Conservation (phyloP, 1,140 invertebrate genomes). For the Trichomalopsis sarcophagae region DNA sequence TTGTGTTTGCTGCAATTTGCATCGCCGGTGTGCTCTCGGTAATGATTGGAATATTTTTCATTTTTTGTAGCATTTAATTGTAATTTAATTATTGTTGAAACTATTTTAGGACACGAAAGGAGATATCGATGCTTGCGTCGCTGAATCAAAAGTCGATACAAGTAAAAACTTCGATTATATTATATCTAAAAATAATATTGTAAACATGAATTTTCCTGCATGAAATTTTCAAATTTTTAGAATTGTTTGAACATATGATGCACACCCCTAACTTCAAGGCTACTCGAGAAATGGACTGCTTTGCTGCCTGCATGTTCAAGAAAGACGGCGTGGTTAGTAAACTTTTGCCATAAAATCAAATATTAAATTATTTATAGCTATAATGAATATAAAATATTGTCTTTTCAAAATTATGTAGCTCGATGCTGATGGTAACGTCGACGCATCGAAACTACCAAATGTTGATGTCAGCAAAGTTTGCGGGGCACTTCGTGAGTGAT, state of each 20-base stretch:
- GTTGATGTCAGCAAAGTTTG: conserved; percentile 8
- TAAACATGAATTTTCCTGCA: neutral
- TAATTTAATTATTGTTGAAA: too few relatives aligned
- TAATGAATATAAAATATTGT: neutral
- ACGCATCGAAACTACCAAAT: too few relatives aligned
- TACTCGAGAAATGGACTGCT: conserved; percentile 29
- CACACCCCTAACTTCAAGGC: neutral
- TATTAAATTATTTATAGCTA: neutral
- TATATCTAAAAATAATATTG: neutral
- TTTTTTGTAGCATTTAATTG: neutral
- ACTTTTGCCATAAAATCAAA: neutral
- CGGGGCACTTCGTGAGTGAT: conserved; percentile 9
- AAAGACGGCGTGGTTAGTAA: conserved; percentile 29
- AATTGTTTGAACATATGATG: neutral
- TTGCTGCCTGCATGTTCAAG: conserved; percentile 24
- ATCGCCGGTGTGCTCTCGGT: conserved; percentile 10
- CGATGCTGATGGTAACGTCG: neutral
- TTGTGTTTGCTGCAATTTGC: neutral
- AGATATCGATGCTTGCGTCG: neutral
- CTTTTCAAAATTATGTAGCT: conserved; percentile 1
- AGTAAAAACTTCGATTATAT: conserved; percentile 11
- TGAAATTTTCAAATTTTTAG: neutral
- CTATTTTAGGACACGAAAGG: too few relatives aligned
- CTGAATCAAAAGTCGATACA: conserved; percentile 13
- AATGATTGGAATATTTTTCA: neutral